Evolutionary conservation across 2,888 invertebrate genomes (phyloP), one percentile per base, ranked within the genome.

Genomic region (Drosophila mayaguana): DNA sequence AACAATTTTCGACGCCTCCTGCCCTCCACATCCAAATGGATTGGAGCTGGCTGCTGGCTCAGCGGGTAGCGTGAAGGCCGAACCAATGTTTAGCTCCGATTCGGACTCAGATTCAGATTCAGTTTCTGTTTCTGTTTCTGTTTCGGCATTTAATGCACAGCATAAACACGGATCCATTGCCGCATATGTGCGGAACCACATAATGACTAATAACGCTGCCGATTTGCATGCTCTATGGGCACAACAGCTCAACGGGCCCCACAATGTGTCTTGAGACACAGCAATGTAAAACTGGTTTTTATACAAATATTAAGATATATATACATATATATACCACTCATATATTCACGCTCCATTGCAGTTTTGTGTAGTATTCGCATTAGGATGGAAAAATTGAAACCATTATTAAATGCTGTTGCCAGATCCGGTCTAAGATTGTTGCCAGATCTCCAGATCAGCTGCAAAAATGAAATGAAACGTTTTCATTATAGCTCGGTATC

Each of bases 151-250:
- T 50, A 56, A 36, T 42, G 50, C 45, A 65, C 42, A 55, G 65
- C 55, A 65, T 40, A 60, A 43, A 54, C 25, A 20, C 42, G 63
- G 20, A 48, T 60, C 34, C 46, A 36, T 57, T 57, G 56, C 53
- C 46, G 38, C 51, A 46, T 22, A 43, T 65, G 72, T 72, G 48
- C 48, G 61, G 42, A 73, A 56, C 50, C 70, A 51, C 40, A 65
- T 71, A 64, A 53, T 80, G 80, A 81, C 80, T 81, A 80, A 81
- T 81, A 78, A 66, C 66, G 55, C 69, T 62, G 69, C 32, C 71
- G 57, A 69, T 72, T 81, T 78, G 80, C 80, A 81, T 80, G 81
- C 81, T 61, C 61, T 46, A 72, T 55, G 61, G 64, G 28, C 53
- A 62, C 68, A 57, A 36, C 53, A 57, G 12, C 22, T 36, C 34